phyloP scores from a whole-genome alignment of 2,113 vertebrate species.

The Sceloporus tristichus region DNA sequence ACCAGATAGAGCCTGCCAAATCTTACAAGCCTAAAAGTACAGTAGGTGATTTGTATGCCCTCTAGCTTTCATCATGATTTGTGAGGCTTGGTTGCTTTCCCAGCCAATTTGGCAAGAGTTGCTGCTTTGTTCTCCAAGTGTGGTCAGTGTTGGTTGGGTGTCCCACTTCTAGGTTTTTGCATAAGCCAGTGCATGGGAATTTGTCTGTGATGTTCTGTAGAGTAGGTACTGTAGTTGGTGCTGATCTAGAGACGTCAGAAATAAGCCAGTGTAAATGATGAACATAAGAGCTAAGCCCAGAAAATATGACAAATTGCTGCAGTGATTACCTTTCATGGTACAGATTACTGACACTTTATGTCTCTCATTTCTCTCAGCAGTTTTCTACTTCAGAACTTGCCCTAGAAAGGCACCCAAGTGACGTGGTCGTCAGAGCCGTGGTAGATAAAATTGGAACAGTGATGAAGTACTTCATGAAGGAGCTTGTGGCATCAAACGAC shows the following conservation, averaged over 20 bases:
- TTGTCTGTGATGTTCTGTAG: neutral
- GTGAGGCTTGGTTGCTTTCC: too few species aligned
- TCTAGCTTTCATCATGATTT: neutral
- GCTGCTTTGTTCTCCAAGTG: neutral
- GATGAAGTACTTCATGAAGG: neutral
- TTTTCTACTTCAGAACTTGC: neutral
- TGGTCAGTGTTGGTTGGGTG: too few species aligned
- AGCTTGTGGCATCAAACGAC: neutral
- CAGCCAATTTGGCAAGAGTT: neutral
- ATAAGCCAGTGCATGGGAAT: too few species aligned
- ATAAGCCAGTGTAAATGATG: neutral
- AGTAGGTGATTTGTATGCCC: neutral
- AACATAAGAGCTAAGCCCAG: neutral
- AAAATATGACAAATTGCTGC: neutral
- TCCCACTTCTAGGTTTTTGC: neutral
- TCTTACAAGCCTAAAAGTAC: too few species aligned
- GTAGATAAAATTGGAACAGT: too few species aligned
- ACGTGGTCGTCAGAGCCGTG: neutral
- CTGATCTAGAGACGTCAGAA: neutral
- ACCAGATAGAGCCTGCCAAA: too few species aligned
- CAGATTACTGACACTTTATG: neutral
- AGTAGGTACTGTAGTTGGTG: neutral
- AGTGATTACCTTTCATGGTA: neutral
- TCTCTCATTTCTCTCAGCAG: neutral
- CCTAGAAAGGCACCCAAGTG: neutral